Conservation (phyloP, 2,797 vertebrate genomes). For the Buphagus erythrorhynchus region DNA sequence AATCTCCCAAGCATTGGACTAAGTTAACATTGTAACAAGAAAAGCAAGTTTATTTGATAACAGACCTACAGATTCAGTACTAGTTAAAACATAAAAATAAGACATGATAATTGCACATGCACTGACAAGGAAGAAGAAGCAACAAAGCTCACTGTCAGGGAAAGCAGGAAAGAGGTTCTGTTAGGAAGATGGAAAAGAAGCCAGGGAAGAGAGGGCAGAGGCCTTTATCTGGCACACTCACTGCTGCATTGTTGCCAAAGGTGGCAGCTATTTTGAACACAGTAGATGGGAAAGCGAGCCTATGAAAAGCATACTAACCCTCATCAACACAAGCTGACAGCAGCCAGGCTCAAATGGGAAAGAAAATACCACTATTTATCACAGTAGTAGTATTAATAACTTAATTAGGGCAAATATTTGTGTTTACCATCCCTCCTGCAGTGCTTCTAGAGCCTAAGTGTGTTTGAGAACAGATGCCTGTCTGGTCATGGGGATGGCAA, state of each 20-base stretch:
- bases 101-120: background rate
- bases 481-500: background rate
- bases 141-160: background rate
- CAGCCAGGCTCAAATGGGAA: background rate
- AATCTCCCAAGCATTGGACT: background rate
- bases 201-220: background rate
- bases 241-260: background rate
- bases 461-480: background rate
- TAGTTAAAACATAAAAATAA: background rate
- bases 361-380: background rate
- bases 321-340: background rate
- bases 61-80: background rate
- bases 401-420: background rate
- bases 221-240: background rate
- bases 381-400: background rate
- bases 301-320: background rate
- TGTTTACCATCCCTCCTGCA: background rate
- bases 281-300: background rate
- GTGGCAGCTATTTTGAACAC: background rate
- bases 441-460: background rate
- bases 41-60: background rate
- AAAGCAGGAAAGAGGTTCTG: background rate
- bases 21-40: background rate
- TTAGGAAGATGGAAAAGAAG: background rate
- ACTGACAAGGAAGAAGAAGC: background rate